Base-by-base conservation (phyloP, 2,113 vertebrate genomes). In the Cacatua alba region DNA sequence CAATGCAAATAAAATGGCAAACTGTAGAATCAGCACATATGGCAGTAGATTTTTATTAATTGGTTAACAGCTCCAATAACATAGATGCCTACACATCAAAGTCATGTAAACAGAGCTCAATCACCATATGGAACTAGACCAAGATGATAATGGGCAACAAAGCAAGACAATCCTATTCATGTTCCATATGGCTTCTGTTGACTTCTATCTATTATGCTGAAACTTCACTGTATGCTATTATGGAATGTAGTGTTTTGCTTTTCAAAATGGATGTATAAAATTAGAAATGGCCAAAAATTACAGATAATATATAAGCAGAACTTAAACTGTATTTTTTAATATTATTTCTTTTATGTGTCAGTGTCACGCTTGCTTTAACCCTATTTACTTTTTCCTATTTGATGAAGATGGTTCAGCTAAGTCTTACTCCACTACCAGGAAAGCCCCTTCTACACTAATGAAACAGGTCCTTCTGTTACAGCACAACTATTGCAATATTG, bases 31-130 rank as follows among this genome's bases (percentile, higher is more conserved):
- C 62, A 72, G 81, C 83, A 91, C 92, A 92, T 94, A 92, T 75
- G 91, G 88, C 81, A 60, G 60, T 62, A 81, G 69, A 71, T 60
- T 82, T 85, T 88, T 89, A 95, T 95, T 82, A 92, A 91, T 84
- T 94, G 74, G 39, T 91, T 92, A 96, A 95, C 60, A 84, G 67
- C 77, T 89, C 72, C 20, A 91, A 44, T 68, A 63, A 91, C 35
- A 57, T 64, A 44, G 77, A 76, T 95, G 91, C 64, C 86, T 78
- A 88, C 48, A 72, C 26, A 84, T 89, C 49, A 86, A 83, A 92
- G 74, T 89, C 53, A 89, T 84, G 90, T 96, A 78, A 95, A 68
- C 51, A 96, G 86, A 89, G 39, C 57, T 95, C 81, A 86, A 23
- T 63, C 88, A 92, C 92, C 72, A 68, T 86, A 92, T 88, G 88